These are phyloP conservation scores for Emydoidea blandingii DNA, from an alignment of 2,797 vertebrate genomes.

Conservation along the genomic window DNA sequence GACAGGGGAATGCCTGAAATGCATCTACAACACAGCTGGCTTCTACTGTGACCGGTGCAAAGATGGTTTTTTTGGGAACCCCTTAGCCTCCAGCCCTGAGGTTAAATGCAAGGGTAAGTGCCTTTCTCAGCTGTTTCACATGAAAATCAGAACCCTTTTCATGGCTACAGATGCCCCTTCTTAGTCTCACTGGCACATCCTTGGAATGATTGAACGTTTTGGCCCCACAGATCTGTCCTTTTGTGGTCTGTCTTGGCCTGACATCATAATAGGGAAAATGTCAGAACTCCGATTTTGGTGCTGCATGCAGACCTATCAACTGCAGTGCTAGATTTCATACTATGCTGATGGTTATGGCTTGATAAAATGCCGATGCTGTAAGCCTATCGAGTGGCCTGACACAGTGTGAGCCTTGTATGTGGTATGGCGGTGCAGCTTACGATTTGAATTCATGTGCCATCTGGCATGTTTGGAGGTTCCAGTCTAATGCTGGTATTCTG, in stretches of 20 bases:
- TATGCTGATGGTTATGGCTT: not conserved
- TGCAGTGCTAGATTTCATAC: accelerated
- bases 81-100: slow-evolving; percentile 81
- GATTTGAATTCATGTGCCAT: not conserved
- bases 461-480: accelerated
- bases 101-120: slow-evolving; percentile 92
- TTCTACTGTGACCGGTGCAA: slow-evolving; percentile 96
- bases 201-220: not conserved
- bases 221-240: not conserved
- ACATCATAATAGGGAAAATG: not conserved
- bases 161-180: not conserved
- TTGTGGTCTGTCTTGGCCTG: not conserved
- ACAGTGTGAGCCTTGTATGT: not conserved
- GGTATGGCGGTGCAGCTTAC: accelerated
- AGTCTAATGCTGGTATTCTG: not conserved
- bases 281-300: not conserved
- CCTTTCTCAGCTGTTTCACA: not conserved
- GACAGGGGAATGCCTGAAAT: slow-evolving; percentile 94
- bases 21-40: slow-evolving; percentile 93
- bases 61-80: slow-evolving; percentile 91
- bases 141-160: not conserved
- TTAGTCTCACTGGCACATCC: not conserved
- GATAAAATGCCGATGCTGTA: not conserved
- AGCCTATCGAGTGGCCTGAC: accelerated
- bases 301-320: accelerated